phyloP scores from a whole-genome alignment of 1,140 invertebrate species.

The Brachionus plicatilis region DNA sequence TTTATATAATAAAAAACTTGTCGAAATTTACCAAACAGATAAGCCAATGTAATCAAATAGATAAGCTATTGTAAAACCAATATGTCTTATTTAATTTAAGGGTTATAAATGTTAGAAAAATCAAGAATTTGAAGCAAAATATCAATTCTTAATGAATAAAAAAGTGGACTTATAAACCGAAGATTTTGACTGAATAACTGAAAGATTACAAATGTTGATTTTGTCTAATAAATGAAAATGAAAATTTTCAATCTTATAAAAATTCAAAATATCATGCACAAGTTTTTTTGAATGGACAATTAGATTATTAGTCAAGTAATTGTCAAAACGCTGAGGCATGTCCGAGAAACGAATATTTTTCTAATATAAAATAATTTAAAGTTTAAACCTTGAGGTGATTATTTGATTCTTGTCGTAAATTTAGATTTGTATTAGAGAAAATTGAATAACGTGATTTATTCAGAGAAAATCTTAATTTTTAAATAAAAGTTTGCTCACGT shows the following conservation, averaged over 20 bases:
- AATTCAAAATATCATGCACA: neutral
- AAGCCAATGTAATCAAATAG: neutral
- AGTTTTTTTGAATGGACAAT: neutral
- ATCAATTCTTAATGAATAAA: neutral
- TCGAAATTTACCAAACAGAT: neutral
- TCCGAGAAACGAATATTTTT: neutral
- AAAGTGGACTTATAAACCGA: neutral
- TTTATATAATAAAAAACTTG: neutral
- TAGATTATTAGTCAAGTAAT: neutral
- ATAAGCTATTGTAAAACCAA: neutral
- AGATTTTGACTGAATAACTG: neutral
- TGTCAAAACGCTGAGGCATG: neutral
- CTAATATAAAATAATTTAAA: neutral
- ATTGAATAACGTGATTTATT: neutral
- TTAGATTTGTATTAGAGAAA: neutral
- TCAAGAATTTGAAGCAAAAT: neutral
- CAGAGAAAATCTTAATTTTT: neutral
- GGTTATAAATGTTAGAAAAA: neutral
- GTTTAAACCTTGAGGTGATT: neutral
- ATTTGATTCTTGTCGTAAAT: neutral
- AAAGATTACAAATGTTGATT: neutral
- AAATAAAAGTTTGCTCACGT: neutral
- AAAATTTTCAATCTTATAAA: neutral
- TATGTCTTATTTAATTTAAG: neutral
- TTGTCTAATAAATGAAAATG: neutral